These are phyloP conservation scores for Rousettus madagascariensis DNA, from an alignment of 2,797 vertebrate species.

Conservation along the genomic window DNA sequence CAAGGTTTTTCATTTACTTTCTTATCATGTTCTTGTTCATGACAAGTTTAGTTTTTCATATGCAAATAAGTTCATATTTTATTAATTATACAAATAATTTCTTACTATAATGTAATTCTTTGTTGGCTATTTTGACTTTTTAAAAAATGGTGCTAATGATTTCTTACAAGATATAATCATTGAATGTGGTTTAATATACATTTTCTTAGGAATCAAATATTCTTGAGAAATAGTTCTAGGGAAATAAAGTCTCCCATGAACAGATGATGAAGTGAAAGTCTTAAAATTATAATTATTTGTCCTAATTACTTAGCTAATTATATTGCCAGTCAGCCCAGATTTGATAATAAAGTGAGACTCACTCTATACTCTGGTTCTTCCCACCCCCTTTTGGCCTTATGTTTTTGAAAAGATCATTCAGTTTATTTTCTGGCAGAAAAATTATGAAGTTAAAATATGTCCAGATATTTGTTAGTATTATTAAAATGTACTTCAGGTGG, in stretches of 20 bases:
- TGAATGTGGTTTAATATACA: background rate
- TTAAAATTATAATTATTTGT: conserved; percentile 64
- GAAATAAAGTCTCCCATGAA: conserved; percentile 47
- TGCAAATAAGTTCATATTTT: background rate
- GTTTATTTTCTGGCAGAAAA: conserved; percentile 36
- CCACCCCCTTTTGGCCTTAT: background rate
- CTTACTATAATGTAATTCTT: background rate
- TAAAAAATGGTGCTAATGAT: background rate
- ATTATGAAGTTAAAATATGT: conserved; percentile 16
- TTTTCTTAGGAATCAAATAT: conserved; percentile 37
- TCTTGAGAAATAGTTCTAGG: background rate
- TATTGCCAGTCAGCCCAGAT: conserved; percentile 34
- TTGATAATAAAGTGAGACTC: conserved; percentile 47
- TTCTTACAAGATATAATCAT: background rate
- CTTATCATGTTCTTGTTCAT: background rate
- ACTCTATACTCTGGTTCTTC: background rate
- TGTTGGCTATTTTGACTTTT: background rate
- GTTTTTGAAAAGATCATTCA: background rate
- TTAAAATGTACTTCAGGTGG: background rate
- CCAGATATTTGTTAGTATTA: background rate
- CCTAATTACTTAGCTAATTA: conserved; percentile 72
- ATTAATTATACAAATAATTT: conserved; percentile 4
- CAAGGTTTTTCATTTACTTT: background rate
- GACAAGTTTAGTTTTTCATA: background rate
- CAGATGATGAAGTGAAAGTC: conserved; percentile 17